A percentile compares a stretch with the other conserved stretches of the same genome.
Evolutionary conservation across 1,140 invertebrate species (phyloP).

Genomic region (Drosophila auraria): DNA sequence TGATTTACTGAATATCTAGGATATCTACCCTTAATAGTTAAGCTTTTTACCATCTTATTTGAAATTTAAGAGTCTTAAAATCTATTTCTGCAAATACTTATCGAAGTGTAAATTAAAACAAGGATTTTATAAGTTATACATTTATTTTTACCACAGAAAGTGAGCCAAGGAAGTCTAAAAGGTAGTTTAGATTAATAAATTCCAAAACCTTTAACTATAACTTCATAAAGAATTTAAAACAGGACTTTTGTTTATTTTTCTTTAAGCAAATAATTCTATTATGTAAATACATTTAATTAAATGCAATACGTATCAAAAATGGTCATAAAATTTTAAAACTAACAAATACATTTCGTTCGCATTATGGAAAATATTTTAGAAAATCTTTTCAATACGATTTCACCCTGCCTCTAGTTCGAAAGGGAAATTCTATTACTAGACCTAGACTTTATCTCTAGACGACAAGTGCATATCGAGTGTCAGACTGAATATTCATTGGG

Average conservation of each 20-base stretch:
- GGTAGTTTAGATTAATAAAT: too few relatives aligned
- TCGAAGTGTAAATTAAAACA: neutral
- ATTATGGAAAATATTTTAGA: neutral
- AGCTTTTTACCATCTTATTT: neutral
- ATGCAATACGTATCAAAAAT: too few relatives aligned
- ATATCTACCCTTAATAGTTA: too few relatives aligned
- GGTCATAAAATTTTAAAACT: neutral
- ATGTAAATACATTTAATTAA: neutral
- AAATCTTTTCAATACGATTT: neutral
- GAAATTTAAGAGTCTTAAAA: too few relatives aligned
- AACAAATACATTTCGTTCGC: neutral
- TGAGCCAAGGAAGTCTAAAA: too few relatives aligned
- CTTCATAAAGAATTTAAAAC: neutral
- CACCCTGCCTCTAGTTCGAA: neutral
- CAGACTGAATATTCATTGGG: constrained; percentile 69
- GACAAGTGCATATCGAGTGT: constrained; percentile 36
- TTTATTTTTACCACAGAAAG: neutral
- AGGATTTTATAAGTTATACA: neutral
- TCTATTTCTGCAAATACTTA: neutral
- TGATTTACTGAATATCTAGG: too few relatives aligned
- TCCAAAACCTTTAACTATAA: too few relatives aligned
- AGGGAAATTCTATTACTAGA: constrained; percentile 12
- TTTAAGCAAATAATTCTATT: neutral
- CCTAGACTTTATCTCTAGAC: constrained; percentile 23
- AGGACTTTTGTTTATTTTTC: neutral